Conservation (phyloP, 2,113 vertebrate genomes). For the Hyla sarda region DNA sequence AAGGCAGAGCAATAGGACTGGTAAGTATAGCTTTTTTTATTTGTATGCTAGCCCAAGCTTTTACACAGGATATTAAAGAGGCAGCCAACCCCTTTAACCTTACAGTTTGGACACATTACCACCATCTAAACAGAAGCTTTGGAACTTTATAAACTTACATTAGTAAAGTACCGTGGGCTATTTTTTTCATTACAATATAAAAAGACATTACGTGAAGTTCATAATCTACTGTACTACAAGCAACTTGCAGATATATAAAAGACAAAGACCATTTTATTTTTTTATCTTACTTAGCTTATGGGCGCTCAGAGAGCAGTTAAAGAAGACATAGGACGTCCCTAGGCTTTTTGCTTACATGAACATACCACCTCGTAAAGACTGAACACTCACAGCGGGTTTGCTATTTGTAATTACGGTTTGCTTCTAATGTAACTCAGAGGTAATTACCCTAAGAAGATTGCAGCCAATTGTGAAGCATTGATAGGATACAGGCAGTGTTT, state of each 20-base stretch:
- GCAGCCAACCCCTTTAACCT: too few species aligned
- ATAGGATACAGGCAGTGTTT: slow-evolving; percentile 51
- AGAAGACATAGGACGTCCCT: slow-evolving; percentile 26
- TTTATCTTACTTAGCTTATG: background rate
- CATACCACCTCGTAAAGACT: slow-evolving; percentile 51
- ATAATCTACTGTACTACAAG: background rate
- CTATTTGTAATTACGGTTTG: slow-evolving; percentile 57
- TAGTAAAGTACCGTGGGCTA: background rate
- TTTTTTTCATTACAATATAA: background rate
- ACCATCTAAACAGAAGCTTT: background rate
- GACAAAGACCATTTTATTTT: slow-evolving; percentile 2
- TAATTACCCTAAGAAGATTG: slow-evolving; percentile 59
- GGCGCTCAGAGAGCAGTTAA: slow-evolving; percentile 7
- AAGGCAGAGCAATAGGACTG: too few species aligned
- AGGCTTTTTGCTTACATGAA: slow-evolving; percentile 49
- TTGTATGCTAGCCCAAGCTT: too few species aligned
- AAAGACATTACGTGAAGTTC: background rate
- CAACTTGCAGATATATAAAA: background rate
- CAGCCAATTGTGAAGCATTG: slow-evolving; percentile 57
- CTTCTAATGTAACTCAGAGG: slow-evolving; percentile 61
- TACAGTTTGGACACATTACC: background rate
- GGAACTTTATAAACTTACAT: background rate
- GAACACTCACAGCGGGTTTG: slow-evolving; percentile 51
- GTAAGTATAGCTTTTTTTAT: too few species aligned
- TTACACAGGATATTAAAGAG: too few species aligned